These are phyloP conservation scores for Chaetops frenatus DNA, from an alignment of 2,113 vertebrate genomes.

Conservation along the genomic window DNA sequence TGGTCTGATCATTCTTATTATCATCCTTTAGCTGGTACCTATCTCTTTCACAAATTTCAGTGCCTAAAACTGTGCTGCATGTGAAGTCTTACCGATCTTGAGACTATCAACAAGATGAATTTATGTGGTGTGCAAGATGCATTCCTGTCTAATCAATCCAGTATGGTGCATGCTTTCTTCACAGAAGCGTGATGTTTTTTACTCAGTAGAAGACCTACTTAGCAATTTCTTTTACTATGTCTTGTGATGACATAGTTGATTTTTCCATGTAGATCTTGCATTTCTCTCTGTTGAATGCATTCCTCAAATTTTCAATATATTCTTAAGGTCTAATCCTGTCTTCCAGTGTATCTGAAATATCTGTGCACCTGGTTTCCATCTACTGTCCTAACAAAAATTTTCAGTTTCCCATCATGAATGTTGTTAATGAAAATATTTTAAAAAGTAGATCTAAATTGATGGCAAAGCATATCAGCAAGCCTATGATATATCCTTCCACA, in stretches of 20 bases:
- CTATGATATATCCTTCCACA: neutral
- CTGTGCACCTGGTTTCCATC: neutral
- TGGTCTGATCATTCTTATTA: neutral
- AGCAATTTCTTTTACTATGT: neutral
- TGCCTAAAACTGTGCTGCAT: neutral
- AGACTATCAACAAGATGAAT: neutral
- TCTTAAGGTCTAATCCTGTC: neutral
- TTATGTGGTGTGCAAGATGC: neutral
- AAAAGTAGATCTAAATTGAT: neutral
- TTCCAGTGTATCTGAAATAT: neutral
- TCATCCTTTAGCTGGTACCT: neutral
- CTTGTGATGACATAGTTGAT: neutral
- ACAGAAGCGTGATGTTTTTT: neutral
- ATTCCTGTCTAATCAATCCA: neutral
- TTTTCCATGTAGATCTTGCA: neutral
- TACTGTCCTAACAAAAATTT: neutral
- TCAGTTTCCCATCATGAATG: neutral
- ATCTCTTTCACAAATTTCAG: neutral
- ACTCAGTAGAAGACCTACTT: neutral
- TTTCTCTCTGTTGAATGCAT: neutral
- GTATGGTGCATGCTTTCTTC: neutral
- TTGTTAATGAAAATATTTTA: neutral
- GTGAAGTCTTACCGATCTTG: neutral
- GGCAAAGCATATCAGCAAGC: neutral
- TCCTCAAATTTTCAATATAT: neutral